These are phyloP conservation scores for Nymphicus hollandicus DNA, from an alignment of 2,113 vertebrate genomes.

Conservation along the genomic window DNA sequence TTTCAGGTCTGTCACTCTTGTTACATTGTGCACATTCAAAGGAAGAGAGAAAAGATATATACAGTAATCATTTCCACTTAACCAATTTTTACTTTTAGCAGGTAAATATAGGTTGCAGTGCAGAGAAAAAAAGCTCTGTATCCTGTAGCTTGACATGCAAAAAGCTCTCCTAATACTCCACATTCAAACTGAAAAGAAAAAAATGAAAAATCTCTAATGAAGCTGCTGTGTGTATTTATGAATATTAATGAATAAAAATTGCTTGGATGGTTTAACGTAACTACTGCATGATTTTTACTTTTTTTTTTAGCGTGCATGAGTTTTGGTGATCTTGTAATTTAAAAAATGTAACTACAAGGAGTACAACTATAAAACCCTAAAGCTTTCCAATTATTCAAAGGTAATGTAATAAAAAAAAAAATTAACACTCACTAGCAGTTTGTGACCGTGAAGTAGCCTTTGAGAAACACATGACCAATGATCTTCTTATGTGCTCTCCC, in stretches of 20 bases:
- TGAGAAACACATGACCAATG: constrained; percentile 73
- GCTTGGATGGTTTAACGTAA: constrained; percentile 71
- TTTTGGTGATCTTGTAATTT: constrained; percentile 90
- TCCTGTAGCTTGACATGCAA: constrained; percentile 86
- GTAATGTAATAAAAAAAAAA: constrained; percentile 62
- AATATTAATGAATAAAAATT: constrained; percentile 99
- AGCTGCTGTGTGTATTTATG: constrained; percentile 99
- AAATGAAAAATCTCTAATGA: constrained; percentile 78
- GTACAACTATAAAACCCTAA: constrained; percentile 80
- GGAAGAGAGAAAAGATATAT: constrained; percentile 86
- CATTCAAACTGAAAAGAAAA: constrained; percentile 91
- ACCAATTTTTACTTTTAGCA: constrained; percentile 90
- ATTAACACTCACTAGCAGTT: constrained; percentile 32
- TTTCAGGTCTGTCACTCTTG: constrained; percentile 98
- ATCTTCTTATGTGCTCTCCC: constrained; percentile 58
- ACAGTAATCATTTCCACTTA: constrained; percentile 96
- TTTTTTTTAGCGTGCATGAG: constrained; percentile 85
- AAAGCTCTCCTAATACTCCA: constrained; percentile 89
- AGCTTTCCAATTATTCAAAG: constrained; percentile 85
- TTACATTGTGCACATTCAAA: constrained; percentile 97
- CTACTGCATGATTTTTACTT: constrained; percentile 89
- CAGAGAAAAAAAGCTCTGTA: constrained; percentile 79
- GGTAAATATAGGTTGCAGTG: constrained; percentile 90
- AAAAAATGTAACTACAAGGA: constrained; percentile 76
- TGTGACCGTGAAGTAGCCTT: constrained; percentile 71